These are phyloP conservation scores for Scaptomyza montana DNA, from an alignment of 1,140 invertebrate genomes.

Conservation along the genomic window DNA sequence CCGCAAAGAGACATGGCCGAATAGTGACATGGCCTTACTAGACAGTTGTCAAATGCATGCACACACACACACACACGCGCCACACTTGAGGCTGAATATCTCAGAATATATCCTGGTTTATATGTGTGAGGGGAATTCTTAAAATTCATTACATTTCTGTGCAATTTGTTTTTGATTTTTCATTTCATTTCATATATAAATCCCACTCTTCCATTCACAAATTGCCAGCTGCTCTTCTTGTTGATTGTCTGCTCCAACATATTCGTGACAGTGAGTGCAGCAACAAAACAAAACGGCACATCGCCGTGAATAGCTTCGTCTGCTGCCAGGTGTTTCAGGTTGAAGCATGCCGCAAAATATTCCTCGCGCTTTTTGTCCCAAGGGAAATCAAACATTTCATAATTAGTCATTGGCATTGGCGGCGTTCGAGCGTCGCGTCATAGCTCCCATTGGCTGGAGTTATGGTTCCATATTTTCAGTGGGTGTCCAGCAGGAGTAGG, in stretches of 20 bases:
- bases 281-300: constrained; percentile 49
- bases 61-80: constrained; percentile 24
- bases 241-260: constrained; percentile 62
- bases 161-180: constrained; percentile 82
- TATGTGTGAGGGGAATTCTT: constrained; percentile 64
- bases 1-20: constrained; percentile 78
- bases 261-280: constrained; percentile 24
- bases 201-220: constrained; percentile 20
- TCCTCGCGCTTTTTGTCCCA: constrained; percentile 69
- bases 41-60: constrained; percentile 75
- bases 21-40: constrained; percentile 78
- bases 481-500: constrained; percentile 11
- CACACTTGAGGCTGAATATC: constrained; percentile 32
- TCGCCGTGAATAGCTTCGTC: constrained; percentile 56
- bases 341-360: constrained; percentile 63
- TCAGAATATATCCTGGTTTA: constrained; percentile 19
- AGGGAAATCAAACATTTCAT: constrained; percentile 83
- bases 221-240: constrained; percentile 56
- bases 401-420: constrained; percentile 82
- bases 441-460: constrained; percentile 52
- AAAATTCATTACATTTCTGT: constrained; percentile 80
- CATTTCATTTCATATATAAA: constrained; percentile 65
- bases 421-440: constrained; percentile 7
- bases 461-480: constrained; percentile 69
- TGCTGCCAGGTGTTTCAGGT: constrained; percentile 38